Conservation (phyloP, 35 echinoderm and acorn worm species). For the Ophioderma brevispina region DNA sequence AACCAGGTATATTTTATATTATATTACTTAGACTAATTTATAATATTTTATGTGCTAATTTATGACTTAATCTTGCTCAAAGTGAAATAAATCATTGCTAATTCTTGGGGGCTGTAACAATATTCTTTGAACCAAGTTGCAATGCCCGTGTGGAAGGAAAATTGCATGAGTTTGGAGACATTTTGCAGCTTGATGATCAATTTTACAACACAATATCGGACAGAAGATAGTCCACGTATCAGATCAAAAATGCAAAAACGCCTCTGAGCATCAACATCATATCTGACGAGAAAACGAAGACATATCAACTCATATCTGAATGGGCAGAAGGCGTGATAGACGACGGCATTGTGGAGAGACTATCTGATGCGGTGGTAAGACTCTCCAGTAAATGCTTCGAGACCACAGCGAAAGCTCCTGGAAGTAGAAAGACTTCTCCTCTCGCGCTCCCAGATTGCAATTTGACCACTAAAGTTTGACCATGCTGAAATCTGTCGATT, state of each 20-base stretch:
- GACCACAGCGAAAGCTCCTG: neutral
- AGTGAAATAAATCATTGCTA: too few species aligned
- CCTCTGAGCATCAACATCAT: neutral
- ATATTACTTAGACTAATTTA: too few species aligned
- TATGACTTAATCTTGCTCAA: too few species aligned
- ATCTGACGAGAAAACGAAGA: neutral
- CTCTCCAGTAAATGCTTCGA: neutral
- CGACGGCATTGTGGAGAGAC: neutral
- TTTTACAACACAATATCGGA: slow-evolving; percentile 5
- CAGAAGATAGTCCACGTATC: neutral
- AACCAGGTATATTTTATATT: too few species aligned
- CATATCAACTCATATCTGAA: too few species aligned
- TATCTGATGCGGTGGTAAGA: too few species aligned
- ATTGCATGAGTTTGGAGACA: neutral
- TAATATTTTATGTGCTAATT: too few species aligned
- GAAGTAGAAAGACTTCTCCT: neutral
- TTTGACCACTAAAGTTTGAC: neutral
- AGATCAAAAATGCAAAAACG: slow-evolving; percentile 7
- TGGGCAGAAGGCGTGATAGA: slow-evolving; percentile 13
- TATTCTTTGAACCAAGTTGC: neutral
- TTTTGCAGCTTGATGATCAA: slow-evolving; percentile 5
- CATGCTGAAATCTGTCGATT: neutral
- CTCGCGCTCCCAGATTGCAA: neutral
- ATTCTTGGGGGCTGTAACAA: too few species aligned
- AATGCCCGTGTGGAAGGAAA: neutral